phyloP scores from a whole-genome alignment of 2,113 vertebrate genomes.

The Syngnathus typhle region DNA sequence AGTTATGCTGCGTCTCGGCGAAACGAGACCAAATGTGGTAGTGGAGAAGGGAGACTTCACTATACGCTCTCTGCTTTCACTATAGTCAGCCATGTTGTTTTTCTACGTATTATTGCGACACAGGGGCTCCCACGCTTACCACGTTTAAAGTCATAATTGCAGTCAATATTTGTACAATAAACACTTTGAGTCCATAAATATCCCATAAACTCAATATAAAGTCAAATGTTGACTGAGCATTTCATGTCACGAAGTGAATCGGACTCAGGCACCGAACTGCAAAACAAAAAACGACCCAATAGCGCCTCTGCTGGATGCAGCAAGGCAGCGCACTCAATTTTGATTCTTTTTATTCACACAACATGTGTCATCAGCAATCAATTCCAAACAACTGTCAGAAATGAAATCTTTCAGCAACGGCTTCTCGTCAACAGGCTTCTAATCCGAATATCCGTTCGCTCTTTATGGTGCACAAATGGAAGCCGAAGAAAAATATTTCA shows the following conservation, averaged over 20 bases:
- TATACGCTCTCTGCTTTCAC: not conserved
- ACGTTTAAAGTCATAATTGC: not conserved
- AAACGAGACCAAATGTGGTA: conserved; percentile 18
- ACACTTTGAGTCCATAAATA: not conserved
- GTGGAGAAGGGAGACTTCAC: not conserved
- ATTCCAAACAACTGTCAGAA: not conserved
- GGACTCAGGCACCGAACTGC: no score
- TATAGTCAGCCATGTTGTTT: not conserved
- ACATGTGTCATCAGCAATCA: not conserved
- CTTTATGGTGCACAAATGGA: not conserved
- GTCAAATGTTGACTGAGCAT: not conserved
- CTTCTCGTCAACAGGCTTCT: not conserved
- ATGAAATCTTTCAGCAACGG: not conserved
- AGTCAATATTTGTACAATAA: not conserved
- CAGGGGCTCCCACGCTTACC: not conserved
- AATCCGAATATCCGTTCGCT: not conserved
- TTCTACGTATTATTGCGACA: not conserved
- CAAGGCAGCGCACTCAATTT: not conserved
- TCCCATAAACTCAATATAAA: no score
- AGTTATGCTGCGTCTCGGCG: conserved; percentile 10
- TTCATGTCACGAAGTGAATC: not conserved
- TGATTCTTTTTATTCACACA: not conserved
- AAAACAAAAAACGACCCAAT: not conserved
- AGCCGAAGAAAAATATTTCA: conserved; percentile 9
- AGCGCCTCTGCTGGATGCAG: not conserved